A percentile compares a stretch with the other conserved stretches of the same genome.
Evolutionary conservation across 37 sponge, comb jelly and placozoan genomes (phyloP).

Genomic region (Diacarnus erythraeanus): DNA sequence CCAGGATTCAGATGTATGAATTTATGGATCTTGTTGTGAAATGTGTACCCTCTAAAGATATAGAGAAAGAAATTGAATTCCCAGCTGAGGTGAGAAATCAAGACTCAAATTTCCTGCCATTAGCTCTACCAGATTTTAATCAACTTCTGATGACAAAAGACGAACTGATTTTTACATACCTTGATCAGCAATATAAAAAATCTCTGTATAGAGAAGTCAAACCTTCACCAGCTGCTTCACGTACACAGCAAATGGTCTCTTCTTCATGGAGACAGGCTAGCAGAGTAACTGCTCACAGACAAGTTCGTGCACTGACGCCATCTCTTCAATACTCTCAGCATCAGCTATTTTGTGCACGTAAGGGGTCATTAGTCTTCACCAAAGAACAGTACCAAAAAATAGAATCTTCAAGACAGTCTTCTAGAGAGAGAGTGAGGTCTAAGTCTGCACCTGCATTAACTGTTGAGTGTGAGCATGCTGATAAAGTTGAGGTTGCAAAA

Average conservation of each 20-base stretch:
- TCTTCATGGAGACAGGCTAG: constrained; percentile 5
- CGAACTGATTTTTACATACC: constrained; percentile 18
- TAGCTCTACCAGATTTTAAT: constrained; percentile 27
- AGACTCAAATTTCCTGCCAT: no score
- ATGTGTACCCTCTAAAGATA: constrained; percentile 14
- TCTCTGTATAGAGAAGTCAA: constrained; percentile 18
- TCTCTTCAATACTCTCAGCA: constrained; percentile 16
- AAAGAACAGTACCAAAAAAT: not conserved
- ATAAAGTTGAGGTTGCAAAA: no score
- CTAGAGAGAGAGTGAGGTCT: not conserved
- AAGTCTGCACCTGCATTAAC: no score
- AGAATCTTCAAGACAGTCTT: not conserved
- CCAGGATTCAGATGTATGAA: constrained; percentile 58
- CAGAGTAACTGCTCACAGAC: not conserved
- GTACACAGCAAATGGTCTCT: not conserved
- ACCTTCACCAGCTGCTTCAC: not conserved
- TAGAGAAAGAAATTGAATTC: constrained; percentile 5
- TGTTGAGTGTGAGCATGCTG: no score
- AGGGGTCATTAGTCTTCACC: not conserved
- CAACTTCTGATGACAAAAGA: constrained; percentile 36
- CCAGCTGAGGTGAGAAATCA: not conserved
- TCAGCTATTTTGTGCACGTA: constrained; percentile 33
- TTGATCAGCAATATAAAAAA: constrained; percentile 44
- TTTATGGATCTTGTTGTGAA: constrained; percentile 45
- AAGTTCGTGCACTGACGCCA: constrained; percentile 20